Percentiles rank a stretch among this genome's conserved stretches.
Conservation (phyloP, 2,797 vertebrate genomes). For the Microctenopoma steveboyesi region DNA sequence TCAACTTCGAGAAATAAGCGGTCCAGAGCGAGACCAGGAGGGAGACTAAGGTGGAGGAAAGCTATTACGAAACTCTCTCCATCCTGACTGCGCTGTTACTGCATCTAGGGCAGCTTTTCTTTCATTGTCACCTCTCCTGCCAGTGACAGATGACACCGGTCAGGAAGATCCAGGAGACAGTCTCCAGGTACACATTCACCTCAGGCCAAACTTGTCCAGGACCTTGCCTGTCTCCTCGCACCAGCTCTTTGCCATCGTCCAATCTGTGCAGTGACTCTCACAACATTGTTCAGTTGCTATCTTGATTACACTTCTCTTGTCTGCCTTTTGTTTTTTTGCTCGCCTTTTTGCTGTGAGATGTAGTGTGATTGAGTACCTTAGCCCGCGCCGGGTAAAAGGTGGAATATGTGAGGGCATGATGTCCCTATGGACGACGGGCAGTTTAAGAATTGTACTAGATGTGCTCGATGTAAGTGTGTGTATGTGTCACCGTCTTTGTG, state of each 20-base stretch:
- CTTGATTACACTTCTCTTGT: conserved; percentile 32
- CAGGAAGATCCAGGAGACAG: conserved; percentile 65
- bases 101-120: conserved; percentile 75
- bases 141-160: conserved; percentile 75
- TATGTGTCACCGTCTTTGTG: conserved; percentile 9
- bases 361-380: conserved; percentile 57
- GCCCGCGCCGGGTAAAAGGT: conserved; percentile 40
- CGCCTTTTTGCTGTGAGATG: conserved; percentile 24
- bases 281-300: conserved; percentile 39
- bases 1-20: conserved; percentile 59
- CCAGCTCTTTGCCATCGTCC: conserved; percentile 20
- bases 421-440: conserved; percentile 45
- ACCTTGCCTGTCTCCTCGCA: conserved; percentile 49
- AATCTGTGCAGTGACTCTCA: conserved; percentile 30
- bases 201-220: conserved; percentile 71
- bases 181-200: conserved; percentile 70
- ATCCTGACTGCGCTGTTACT: conserved; percentile 43
- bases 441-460: conserved; percentile 60
- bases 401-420: conserved; percentile 49
- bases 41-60: conserved; percentile 17
- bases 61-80: conserved; percentile 32
- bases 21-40: conserved; percentile 32
- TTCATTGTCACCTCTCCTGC: conserved; percentile 71
- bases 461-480: conserved; percentile 43
- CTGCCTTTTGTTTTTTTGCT: conserved; percentile 9